Base-by-base conservation (phyloP, 2,797 vertebrate species). In the Gobio occitaniae region DNA sequence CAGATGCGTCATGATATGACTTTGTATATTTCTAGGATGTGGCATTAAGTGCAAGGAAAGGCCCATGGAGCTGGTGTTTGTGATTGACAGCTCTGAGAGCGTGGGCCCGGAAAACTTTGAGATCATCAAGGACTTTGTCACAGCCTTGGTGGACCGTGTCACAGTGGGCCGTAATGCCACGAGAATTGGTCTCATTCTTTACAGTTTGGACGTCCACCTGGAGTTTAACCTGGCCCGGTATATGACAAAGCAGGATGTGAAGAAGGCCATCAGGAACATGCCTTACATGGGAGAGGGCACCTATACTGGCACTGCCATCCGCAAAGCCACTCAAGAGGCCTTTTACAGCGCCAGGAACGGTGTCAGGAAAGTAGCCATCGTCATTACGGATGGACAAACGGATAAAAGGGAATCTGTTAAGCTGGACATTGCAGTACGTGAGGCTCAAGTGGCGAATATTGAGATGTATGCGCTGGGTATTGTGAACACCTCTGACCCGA, bases 31-130 rank as follows among this genome's bases (percentile, higher is more conserved):
- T 88, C 71, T 91, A 98, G 97, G 97, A 78, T 98, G 97, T 16
- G 96, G 96, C 66, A 94, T 97, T 91, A 98, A 96, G 91, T 98
- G 97, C 93, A 98, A 98, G 89, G 96, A 97, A 92, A 96, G 96
- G 85, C 97, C 97, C 15, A 98, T 98, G 97, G 97, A 98, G 82
- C 95, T 98, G 76, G 96, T 98, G 80, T 97, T 98, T 90, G 97
- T 98, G 89, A 98, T 98, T 17, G 97, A 98, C 94, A 98, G 97
- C 86, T 98, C 97, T 75, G 97, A 98, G 90, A 98, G 97, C 2
- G 97, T 98, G 6, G 97, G 97, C 19, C 97, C 97, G 2, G 97
- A 97, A 87, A 98, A 98, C 93, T 97, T 98, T 91, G 96, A 97
- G 91, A 97, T 97, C 91, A 96, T 98, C 90, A 97, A 98, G 92